Evolutionary conservation across 2,888 invertebrate genomes (phyloP), one percentile per base, ranked within the genome.

Genomic region (Synanthedon myopaeformis): DNA sequence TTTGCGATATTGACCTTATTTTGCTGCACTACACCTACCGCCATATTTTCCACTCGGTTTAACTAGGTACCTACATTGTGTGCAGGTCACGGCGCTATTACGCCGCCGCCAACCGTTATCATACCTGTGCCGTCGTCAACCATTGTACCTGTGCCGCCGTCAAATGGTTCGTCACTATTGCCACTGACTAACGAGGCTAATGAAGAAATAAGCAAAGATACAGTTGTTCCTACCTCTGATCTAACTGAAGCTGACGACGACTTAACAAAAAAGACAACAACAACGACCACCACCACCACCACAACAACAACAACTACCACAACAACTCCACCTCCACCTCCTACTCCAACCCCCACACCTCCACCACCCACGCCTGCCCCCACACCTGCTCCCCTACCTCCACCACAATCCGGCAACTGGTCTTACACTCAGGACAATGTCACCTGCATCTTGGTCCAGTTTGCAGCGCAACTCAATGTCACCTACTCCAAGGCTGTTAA

Each of bases 381-480:
- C n/a, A 51, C 70, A 60, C 14, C 71, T 56, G 10, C 74, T 58
- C 28, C 73, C 57, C 49, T 72, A 59, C 42, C 74, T 57, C 56
- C 77, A 0, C 79, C 85, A 1, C 67, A 74, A 10, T 74, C 73
- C 57, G 82, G 82, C 51, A 67, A 58, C 8, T 86, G 85, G 85
- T 49, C 55, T 0, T 76, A 57, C 55, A 60, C 61, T 0, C 76
- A 85, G 49, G 53, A 58, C 11, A 90, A 91, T 64, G 69, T 82
- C 0, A 90, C 90, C 5, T 94, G 94, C 66, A 89, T 94, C 28
- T 67, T 92, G 52, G 74, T 91, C 6, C 83, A 91, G 74, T 91
- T 93, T 84, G 91, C 93, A 0, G 88, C 91, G 4, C 90, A 91
- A 67, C 75, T 94, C 54, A 91, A 91, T 63, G 79, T 94, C 53